A percentile compares a stretch with the other conserved stretches of the same genome.
Evolutionary conservation across 2,797 vertebrate species (phyloP).

Genomic region (Gallinago solitaria): DNA sequence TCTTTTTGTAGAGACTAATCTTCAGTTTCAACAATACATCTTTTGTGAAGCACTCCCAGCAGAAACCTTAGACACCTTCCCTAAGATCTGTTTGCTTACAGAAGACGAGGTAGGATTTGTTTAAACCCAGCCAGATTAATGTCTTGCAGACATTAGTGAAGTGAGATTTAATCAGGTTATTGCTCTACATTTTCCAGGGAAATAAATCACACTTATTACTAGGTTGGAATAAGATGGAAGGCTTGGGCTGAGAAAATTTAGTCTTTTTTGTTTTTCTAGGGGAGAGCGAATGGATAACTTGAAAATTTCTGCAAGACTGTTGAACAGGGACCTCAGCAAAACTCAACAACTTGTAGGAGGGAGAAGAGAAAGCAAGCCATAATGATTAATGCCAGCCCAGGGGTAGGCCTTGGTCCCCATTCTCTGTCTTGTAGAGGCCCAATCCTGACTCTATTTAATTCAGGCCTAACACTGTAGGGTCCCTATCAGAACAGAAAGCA

Average conservation of each 20-base stretch:
- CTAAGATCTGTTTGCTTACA: slow-evolving; percentile 70
- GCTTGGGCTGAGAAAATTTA: not conserved
- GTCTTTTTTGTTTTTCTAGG: not conserved
- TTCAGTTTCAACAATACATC: slow-evolving; percentile 67
- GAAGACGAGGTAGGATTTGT: slow-evolving; percentile 69
- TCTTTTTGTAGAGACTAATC: slow-evolving; percentile 57
- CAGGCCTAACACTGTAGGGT: not conserved
- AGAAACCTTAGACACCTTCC: slow-evolving; percentile 73
- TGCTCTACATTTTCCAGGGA: slow-evolving; percentile 63
- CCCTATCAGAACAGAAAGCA: not conserved
- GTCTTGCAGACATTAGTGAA: slow-evolving; percentile 70
- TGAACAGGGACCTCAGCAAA: not conserved
- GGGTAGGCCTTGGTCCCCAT: not conserved
- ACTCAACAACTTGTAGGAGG: not conserved
- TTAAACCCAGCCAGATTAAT: slow-evolving; percentile 68
- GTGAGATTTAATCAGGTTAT: slow-evolving; percentile 68
- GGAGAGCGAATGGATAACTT: not conserved
- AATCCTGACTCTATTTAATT: not conserved
- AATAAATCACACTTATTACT: slow-evolving; percentile 67
- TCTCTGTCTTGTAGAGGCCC: not conserved
- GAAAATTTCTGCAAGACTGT: slow-evolving; percentile 5
- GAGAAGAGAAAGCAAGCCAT: not conserved
- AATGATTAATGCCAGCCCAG: not conserved
- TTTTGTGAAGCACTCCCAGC: slow-evolving; percentile 64
- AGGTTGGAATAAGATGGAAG: slow-evolving; percentile 33